Conservation (phyloP, 2,797 vertebrate species). For the Pelochelys cantorii region DNA sequence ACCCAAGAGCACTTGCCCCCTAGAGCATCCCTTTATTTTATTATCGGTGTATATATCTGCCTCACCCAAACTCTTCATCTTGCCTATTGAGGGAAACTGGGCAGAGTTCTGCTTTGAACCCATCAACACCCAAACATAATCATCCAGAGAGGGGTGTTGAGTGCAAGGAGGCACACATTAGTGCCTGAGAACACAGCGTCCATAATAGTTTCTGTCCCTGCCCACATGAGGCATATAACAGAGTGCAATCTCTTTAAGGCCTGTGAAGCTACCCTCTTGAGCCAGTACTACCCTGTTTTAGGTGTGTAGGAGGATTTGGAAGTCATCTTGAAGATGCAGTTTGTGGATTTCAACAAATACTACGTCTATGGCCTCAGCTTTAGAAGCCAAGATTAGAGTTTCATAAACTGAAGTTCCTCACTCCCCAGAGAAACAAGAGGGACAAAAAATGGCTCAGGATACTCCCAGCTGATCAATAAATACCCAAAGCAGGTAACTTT, state of each 20-base stretch:
- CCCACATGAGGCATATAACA: not conserved
- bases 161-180: not conserved
- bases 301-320: rapidly evolving
- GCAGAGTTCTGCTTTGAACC: not conserved
- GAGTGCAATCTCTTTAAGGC: not conserved
- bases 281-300: rapidly evolving
- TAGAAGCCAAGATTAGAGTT: not conserved
- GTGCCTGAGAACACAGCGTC: not conserved
- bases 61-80: not conserved
- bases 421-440: not conserved
- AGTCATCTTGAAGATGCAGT: not conserved
- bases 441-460: rapidly evolving
- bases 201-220: not conserved
- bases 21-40: not conserved
- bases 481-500: not conserved
- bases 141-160: not conserved
- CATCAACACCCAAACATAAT: not conserved
- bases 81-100: not conserved
- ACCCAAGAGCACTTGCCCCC: not conserved
- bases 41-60: not conserved
- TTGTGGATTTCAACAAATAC: not conserved
- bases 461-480: not conserved
- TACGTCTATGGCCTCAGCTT: not conserved
- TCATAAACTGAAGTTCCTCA: not conserved
- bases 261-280: not conserved